phyloP scores from a whole-genome alignment of 1,140 invertebrate genomes.

The Formica selysi region DNA sequence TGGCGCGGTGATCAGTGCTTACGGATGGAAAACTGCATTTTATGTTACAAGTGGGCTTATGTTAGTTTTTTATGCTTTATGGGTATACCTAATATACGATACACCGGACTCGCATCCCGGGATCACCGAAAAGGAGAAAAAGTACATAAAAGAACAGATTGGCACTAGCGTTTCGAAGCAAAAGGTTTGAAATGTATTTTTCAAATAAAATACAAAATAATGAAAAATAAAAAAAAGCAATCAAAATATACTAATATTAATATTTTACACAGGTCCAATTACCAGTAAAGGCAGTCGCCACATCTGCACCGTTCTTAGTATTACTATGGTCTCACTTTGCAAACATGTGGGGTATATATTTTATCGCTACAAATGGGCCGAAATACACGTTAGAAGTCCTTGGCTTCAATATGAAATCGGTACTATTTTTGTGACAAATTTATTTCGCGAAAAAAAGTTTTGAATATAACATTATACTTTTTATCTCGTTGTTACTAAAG shows the following conservation, averaged over 20 bases:
- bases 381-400: constrained; percentile 95
- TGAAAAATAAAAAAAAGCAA: neutral
- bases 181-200: constrained; percentile 77
- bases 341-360: constrained; percentile 93
- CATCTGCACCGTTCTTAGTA: constrained; percentile 90
- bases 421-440: constrained; percentile 76
- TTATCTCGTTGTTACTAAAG: neutral
- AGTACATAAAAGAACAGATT: constrained; percentile 90
- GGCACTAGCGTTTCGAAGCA: constrained; percentile 87
- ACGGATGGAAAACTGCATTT: constrained; percentile 92
- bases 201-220: constrained; percentile 15
- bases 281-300: constrained; percentile 85
- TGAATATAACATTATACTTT: neutral
- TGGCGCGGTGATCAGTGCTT: constrained; percentile 88
- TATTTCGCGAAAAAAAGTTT: neutral
- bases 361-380: constrained; percentile 95
- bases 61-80: constrained; percentile 88
- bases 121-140: constrained; percentile 92
- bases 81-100: constrained; percentile 90
- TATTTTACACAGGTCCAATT: constrained; percentile 74
- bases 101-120: constrained; percentile 91
- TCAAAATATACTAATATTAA: neutral
- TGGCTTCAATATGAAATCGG: constrained; percentile 92
- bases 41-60: constrained; percentile 90
- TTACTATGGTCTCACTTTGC: constrained; percentile 91